Base-by-base conservation (phyloP, 2,888 invertebrate genomes). In the Athalia cordata region DNA sequence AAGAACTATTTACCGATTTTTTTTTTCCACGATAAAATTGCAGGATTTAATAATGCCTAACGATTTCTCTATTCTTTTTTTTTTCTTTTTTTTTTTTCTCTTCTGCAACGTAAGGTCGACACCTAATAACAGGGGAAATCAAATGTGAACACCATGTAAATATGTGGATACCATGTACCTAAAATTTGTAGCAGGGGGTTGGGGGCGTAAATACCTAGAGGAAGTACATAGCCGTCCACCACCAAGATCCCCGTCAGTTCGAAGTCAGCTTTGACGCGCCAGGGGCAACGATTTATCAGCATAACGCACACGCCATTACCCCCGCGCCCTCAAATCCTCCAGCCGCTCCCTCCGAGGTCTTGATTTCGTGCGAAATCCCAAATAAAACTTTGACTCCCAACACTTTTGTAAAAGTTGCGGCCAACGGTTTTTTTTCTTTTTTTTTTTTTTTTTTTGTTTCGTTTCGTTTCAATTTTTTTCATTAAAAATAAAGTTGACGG, bases 221-320 rank as follows among this genome's bases (percentile, higher is more conserved):
- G 72, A 72, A 72, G 72, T 72, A 72, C 52, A 72, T 72, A 64
- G 62, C 43, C 75, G 75, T 64, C 61, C 52, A 57, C 59, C 57
- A 64, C 62, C 70, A 62, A 80, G 55, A 72, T 77, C 75, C 77
- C 76, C 78, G 77, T 75, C 85, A 86, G 82, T 84, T 81, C 81
- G 81, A 81, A 86, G 86, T 87, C 86, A 87, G 87, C 83, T 89
- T 89, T 89, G 89, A 89, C 88, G 87, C 84, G 82, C 75, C 77
- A 81, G 85, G 81, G 83, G 81, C 83, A 81, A 79, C 86, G 87
- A 89, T 89, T 89, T 89, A 89, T 89, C 89, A 88, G 88, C 89
- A 89, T 89, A 89, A 89, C 85, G 85, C 85, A 88, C 89, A 86
- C 89, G 84, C 87, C 89, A 89, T 89, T 89, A 89, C 87, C 87